A percentile compares a stretch with the other conserved stretches of the same genome.
These are phyloP conservation scores for Falco naumanni DNA, from an alignment of 2,797 vertebrate genomes.

Conservation along the genomic window DNA sequence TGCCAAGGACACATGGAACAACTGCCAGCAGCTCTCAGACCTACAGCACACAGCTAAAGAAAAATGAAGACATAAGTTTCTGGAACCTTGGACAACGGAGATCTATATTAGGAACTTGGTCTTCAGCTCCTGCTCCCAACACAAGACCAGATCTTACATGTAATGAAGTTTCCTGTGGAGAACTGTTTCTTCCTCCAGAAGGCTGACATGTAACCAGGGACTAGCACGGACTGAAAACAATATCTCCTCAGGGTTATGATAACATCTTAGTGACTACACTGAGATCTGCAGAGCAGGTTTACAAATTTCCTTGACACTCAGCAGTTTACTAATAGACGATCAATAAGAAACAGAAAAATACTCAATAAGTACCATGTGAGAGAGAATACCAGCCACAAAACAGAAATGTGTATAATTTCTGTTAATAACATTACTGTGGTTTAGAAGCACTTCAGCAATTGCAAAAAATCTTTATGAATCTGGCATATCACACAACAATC, in stretches of 20 bases:
- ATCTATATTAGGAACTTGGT: neutral
- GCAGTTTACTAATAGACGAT: neutral
- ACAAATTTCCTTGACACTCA: neutral
- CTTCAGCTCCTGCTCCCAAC: neutral
- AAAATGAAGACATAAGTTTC: neutral
- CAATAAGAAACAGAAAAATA: neutral
- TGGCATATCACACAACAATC: neutral
- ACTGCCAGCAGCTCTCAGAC: neutral
- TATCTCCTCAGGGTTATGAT: neutral
- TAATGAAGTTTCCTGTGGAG: neutral
- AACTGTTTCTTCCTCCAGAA: neutral
- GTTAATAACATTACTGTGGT: neutral
- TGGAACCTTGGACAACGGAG: neutral
- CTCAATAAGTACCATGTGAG: neutral
- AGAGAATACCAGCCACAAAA: neutral
- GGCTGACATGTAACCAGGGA: neutral
- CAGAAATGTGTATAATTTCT: neutral
- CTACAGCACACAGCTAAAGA: neutral
- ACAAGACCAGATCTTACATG: rapidly evolving
- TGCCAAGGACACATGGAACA: neutral
- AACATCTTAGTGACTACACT: neutral
- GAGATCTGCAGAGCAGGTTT: neutral
- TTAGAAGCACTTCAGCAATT: neutral
- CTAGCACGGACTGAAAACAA: neutral
- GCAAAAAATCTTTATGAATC: neutral